Evolutionary conservation across 1,140 invertebrate species (phyloP).

Genomic region (Orchestia grillus): DNA sequence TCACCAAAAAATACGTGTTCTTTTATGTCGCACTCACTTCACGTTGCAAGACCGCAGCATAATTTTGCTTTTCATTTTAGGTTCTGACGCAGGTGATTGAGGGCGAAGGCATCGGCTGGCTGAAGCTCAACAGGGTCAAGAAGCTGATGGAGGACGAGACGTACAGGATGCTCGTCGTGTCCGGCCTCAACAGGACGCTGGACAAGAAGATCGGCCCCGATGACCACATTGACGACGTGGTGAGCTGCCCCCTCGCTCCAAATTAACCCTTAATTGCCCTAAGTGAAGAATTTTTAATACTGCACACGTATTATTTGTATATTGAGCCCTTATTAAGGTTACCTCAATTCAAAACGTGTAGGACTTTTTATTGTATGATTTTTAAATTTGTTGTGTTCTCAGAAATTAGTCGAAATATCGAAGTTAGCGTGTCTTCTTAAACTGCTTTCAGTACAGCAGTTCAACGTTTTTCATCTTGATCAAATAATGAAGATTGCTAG

Average conservation of each 20-base stretch:
- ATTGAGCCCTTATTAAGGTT: too few species aligned
- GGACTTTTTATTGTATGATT: too few species aligned
- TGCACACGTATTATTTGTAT: too few species aligned
- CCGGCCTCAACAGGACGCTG: conserved; percentile 93
- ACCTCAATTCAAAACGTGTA: too few species aligned
- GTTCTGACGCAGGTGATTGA: conserved; percentile 91
- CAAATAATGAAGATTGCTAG: too few species aligned
- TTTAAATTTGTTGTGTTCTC: too few species aligned
- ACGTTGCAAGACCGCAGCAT: not conserved
- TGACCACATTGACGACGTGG: conserved; percentile 98
- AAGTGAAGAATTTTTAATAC: too few species aligned
- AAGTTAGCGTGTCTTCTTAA: too few species aligned
- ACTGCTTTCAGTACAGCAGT: too few species aligned
- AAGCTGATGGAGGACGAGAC: conserved; percentile 99
- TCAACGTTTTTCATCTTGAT: too few species aligned
- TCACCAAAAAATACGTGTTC: not conserved
- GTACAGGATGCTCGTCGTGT: conserved; percentile 95
- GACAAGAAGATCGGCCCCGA: conserved; percentile 94
- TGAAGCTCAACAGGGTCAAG: conserved; percentile 93
- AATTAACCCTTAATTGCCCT: too few species aligned
- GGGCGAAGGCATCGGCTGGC: conserved; percentile 97
- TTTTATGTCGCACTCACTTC: not conserved
- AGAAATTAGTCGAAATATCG: too few species aligned
- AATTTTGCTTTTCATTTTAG: conserved; percentile 71
- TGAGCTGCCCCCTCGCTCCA: conserved; percentile 79